These are phyloP conservation scores for Clinocottus analis DNA, from an alignment of 2,113 vertebrate species.

Conservation along the genomic window DNA sequence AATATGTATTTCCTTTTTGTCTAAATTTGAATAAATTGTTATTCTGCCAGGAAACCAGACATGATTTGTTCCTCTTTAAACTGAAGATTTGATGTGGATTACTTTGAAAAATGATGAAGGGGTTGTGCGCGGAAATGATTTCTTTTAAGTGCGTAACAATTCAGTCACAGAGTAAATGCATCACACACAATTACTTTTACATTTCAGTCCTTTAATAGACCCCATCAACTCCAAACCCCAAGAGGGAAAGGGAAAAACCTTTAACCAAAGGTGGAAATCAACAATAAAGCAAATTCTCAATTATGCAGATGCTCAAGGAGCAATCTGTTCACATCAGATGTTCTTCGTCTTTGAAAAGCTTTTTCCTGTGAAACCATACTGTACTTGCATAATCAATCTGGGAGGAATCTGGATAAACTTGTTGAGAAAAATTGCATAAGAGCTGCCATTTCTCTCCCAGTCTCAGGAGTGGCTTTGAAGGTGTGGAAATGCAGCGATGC, in stretches of 20 bases:
- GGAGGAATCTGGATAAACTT: slow-evolving; percentile 23
- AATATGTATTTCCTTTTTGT: slow-evolving; percentile 83
- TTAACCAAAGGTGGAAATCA: slow-evolving; percentile 31
- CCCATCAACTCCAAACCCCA: slow-evolving; percentile 49
- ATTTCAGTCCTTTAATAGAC: slow-evolving; percentile 56
- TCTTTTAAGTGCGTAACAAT: slow-evolving; percentile 21
- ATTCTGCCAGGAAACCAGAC: slow-evolving; percentile 79
- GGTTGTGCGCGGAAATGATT: neutral
- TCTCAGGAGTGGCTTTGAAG: slow-evolving; percentile 45
- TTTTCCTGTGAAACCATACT: slow-evolving; percentile 2
- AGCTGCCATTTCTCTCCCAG: slow-evolving; percentile 47
- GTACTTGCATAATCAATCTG: slow-evolving; percentile 22
- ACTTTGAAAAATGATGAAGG: neutral
- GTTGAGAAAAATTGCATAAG: slow-evolving; percentile 37
- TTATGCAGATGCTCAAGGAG: slow-evolving; percentile 29
- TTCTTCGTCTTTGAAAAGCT: slow-evolving; percentile 8
- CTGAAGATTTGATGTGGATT: neutral
- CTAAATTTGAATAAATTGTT: slow-evolving; percentile 84
- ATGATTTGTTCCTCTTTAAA: slow-evolving; percentile 39
- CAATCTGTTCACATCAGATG: slow-evolving; percentile 33
- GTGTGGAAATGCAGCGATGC: slow-evolving; percentile 53
- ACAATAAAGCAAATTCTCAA: slow-evolving; percentile 33
- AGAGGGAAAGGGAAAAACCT: slow-evolving; percentile 17
- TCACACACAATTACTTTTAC: slow-evolving; percentile 56
- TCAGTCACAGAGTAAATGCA: slow-evolving; percentile 34